A percentile compares a stretch with the other conserved stretches of the same genome.
Evolutionary conservation across 2,888 invertebrate genomes (phyloP).

Genomic region (Craniophora ligustri): DNA sequence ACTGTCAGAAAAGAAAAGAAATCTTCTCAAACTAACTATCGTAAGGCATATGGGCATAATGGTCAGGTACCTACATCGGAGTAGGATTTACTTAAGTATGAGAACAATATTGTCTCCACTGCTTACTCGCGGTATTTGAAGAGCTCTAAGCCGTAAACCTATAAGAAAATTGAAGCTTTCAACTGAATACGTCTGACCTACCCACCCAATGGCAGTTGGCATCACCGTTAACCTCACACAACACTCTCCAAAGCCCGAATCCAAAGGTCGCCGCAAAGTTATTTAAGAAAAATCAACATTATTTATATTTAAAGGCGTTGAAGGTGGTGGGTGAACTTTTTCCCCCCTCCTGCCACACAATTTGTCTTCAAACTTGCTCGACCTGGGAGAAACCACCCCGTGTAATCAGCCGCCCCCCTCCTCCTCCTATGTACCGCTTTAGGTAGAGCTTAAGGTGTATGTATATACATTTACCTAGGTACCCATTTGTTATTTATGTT

Average conservation of each 20-base stretch:
- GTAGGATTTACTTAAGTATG: no score
- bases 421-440: slow-evolving; percentile 71
- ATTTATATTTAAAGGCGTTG: slow-evolving; percentile 71
- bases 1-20: no score
- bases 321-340: slow-evolving; percentile 77
- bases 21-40: no score
- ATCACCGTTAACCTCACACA: slow-evolving; percentile 4
- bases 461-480: slow-evolving; percentile 37
- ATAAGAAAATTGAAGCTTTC: neutral
- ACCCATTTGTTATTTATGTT: slow-evolving; percentile 24
- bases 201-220: neutral
- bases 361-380: slow-evolving; percentile 80
- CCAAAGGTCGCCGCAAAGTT: slow-evolving; percentile 44
- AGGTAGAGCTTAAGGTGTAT: slow-evolving; percentile 67
- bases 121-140: no score
- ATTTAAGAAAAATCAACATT: slow-evolving; percentile 61
- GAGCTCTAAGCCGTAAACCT: no score
- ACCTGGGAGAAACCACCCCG: slow-evolving; percentile 65
- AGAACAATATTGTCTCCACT: no score
- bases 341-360: slow-evolving; percentile 66
- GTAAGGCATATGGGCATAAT: no score
- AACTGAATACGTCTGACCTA: no score
- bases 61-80: no score
- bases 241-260: slow-evolving; percentile 6
- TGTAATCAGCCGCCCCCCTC: slow-evolving; percentile 62